A percentile compares a stretch with the other conserved stretches of the same genome.
phyloP scores from a whole-genome alignment of 2,888 invertebrate genomes.

The Drymonia ruficornis region DNA sequence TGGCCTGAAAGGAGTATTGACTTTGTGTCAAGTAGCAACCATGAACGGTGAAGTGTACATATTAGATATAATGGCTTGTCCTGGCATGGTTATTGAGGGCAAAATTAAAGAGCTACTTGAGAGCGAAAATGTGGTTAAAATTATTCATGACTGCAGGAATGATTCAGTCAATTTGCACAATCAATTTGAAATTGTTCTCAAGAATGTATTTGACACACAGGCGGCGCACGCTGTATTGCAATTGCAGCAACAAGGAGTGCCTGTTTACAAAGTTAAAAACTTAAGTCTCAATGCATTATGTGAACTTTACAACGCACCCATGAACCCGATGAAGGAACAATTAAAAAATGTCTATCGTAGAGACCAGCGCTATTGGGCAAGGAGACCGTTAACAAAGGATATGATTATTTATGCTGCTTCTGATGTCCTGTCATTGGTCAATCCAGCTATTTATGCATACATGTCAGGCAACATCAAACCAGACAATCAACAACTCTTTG shows the following conservation, averaged over 20 bases:
- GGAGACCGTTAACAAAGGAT: constrained; percentile 94
- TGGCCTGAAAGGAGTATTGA: constrained; percentile 94
- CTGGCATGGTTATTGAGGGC: constrained; percentile 90
- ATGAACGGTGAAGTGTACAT: constrained; percentile 93
- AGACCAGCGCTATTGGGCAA: constrained; percentile 95
- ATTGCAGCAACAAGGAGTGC: constrained; percentile 94
- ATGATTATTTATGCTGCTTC: constrained; percentile 96
- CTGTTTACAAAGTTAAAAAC: constrained; percentile 97
- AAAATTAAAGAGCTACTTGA: constrained; percentile 93
- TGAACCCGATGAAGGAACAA: constrained; percentile 96
- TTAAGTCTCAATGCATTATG: constrained; percentile 96
- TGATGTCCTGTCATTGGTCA: constrained; percentile 94
- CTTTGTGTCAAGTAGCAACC: constrained; percentile 94
- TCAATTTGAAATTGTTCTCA: constrained; percentile 93
- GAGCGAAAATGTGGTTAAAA: constrained; percentile 92
- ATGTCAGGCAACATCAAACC: constrained; percentile 87
- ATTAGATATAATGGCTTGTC: constrained; percentile 94
- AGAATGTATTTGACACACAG: constrained; percentile 96
- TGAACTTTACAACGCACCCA: constrained; percentile 93
- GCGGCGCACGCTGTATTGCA: constrained; percentile 96
- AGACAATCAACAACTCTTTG: constrained; percentile 89
- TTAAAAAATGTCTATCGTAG: constrained; percentile 93
- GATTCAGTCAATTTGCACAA: constrained; percentile 94
- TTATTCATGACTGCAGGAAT: constrained; percentile 96
- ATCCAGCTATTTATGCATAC: constrained; percentile 92